Evolutionary conservation across 2,113 vertebrate genomes (phyloP), one percentile per base, ranked within the genome.

Genomic region (Platichthys stellatus): DNA sequence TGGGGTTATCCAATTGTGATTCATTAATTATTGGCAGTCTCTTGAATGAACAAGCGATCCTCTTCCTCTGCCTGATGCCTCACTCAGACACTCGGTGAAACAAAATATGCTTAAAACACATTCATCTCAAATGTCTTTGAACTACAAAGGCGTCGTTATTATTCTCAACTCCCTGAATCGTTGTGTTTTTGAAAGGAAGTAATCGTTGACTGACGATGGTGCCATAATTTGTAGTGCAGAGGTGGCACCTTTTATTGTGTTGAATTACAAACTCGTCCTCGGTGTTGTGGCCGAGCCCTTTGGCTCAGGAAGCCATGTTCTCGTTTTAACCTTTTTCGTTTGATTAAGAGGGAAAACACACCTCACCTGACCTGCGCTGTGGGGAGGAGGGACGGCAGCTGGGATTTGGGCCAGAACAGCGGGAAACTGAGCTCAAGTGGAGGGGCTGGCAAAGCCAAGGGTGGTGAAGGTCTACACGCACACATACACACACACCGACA

Each of bases 311-410:
- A 89, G 72, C 80, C 70, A 54, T 78, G 82, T 84, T 87, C 83
- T 89, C 78, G 67, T 82, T 88, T 89, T 84, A 87, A 88, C 91
- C 86, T 90, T 88, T 56, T 88, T 89, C 71, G 76, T 88, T 85
- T 85, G 82, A 90, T 89, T 84, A 92, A 80, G 54, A 89, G 80
- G 82, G 61, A 80, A 88, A 81, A 21, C 73, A 74, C 69, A 69
- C 74, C 82, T 78, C 31, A n/a, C 13, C 66, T 84, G 86, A 90
- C 82, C 85, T 71, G 53, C 57, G 1, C 84, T 59, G 81, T 26
- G 59, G 86, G 84, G 67, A 67, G 78, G 65, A 26, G 1, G 56
- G 72, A 35, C 8, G 7, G 74, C 82, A 84, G 85, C 83, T 90
- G 86, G 88, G 85, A 76, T 71, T 75, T 73, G 56, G 71, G 82